A percentile compares a stretch with the other conserved stretches of the same genome.
These are phyloP conservation scores for Ruditapes philippinarum DNA, from an alignment of 1,140 invertebrate genomes.

Conservation along the genomic window DNA sequence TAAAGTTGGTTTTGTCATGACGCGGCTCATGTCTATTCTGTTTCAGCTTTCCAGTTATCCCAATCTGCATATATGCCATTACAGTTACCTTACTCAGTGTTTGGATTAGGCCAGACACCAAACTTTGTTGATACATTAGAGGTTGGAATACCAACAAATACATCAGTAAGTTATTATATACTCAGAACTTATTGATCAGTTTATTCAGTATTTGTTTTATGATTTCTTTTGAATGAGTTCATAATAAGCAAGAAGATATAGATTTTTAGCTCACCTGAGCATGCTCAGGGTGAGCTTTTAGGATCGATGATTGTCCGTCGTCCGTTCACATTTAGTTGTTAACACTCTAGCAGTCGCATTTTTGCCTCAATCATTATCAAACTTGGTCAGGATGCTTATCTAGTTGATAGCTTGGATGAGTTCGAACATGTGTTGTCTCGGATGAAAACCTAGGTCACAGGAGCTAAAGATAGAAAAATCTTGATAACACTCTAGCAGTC, in stretches of 20 bases:
- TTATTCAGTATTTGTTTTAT: too few species aligned
- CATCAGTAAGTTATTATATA: slow-evolving; percentile 77
- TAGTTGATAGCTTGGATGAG: too few species aligned
- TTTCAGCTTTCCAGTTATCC: slow-evolving; percentile 82
- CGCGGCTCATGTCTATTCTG: neutral
- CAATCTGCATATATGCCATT: slow-evolving; percentile 97
- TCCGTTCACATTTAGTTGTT: too few species aligned
- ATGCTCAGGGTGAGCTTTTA: neutral
- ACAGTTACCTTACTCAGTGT: slow-evolving; percentile 97
- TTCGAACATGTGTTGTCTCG: too few species aligned
- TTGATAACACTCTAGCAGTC: too few species aligned
- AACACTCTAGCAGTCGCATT: too few species aligned
- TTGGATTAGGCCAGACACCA: slow-evolving; percentile 97
- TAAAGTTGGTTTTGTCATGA: too few species aligned
- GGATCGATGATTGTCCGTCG: neutral
- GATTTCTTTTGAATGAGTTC: neutral
- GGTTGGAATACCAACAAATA: slow-evolving; percentile 91
- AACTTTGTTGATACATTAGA: slow-evolving; percentile 98
- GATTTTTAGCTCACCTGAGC: neutral
- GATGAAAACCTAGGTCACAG: too few species aligned
- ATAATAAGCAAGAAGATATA: neutral
- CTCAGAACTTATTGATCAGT: too few species aligned
- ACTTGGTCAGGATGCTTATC: too few species aligned
- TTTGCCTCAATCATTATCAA: too few species aligned
- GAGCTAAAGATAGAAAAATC: too few species aligned